A percentile compares a stretch with the other conserved stretches of the same genome.
phyloP scores from a whole-genome alignment of 2,113 vertebrate genomes.

The Rhea americana region DNA sequence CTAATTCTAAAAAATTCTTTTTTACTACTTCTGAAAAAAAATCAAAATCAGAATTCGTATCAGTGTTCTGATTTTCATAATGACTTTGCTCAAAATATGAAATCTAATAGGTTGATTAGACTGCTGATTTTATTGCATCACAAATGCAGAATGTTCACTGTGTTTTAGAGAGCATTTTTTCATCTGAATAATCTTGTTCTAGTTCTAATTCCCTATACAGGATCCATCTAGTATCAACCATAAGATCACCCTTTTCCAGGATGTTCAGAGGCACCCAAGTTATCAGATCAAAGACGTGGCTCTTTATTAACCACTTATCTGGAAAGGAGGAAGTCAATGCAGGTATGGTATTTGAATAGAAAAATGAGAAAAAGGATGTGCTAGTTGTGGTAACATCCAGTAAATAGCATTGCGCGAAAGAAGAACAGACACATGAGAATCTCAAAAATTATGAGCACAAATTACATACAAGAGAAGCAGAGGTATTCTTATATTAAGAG shows the following conservation, averaged over 20 bases:
- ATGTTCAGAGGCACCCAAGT: neutral
- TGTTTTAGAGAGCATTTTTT: neutral
- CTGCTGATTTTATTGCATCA: neutral
- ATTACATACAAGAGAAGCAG: neutral
- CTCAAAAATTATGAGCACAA: neutral
- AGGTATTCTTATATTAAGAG: neutral
- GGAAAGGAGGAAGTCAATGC: neutral
- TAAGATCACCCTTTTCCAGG: neutral
- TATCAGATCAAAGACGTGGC: neutral
- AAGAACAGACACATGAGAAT: neutral
- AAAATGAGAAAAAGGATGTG: rapidly evolving
- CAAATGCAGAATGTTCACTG: neutral
- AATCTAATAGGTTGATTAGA: neutral
- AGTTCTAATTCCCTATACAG: neutral
- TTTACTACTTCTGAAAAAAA: neutral
- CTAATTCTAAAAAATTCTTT: neutral
- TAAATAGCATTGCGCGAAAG: neutral
- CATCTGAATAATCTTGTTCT: neutral
- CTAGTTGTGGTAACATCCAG: neutral
- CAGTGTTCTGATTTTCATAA: neutral
- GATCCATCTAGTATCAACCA: neutral
- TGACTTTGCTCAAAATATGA: neutral
- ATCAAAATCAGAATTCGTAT: neutral
- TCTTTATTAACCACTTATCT: neutral
- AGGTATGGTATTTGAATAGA: neutral